Evolutionary conservation across 2,113 vertebrate species (phyloP).

Genomic region (Hemicordylus capensis): DNA sequence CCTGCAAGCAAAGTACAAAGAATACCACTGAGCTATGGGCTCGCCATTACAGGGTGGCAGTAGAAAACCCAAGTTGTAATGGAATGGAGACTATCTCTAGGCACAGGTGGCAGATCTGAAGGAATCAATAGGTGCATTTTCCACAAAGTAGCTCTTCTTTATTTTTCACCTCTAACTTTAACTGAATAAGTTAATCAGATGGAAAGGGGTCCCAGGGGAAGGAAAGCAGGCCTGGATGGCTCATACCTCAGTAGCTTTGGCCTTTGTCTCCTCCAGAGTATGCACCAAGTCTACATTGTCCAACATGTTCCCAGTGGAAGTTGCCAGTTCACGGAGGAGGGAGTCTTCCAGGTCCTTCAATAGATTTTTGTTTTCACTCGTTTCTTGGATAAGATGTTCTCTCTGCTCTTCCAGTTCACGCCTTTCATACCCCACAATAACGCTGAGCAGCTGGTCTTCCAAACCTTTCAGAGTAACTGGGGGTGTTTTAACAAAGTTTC

Average conservation of each 20-base stretch:
- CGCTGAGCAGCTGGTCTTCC: slow-evolving; percentile 95
- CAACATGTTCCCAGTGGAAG: slow-evolving; percentile 95
- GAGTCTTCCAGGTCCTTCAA: slow-evolving; percentile 93
- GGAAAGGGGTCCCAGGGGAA: not conserved
- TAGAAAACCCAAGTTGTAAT: not conserved
- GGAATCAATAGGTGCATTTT: not conserved
- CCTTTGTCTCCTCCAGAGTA: slow-evolving; percentile 92
- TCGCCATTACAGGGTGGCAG: not conserved
- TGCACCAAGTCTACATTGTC: slow-evolving; percentile 92
- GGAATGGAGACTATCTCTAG: not conserved
- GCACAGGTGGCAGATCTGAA: not conserved
- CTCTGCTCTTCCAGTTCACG: slow-evolving; percentile 92
- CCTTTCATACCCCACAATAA: slow-evolving; percentile 89
- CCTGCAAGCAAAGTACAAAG: no score
- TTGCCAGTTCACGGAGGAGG: slow-evolving; percentile 88
- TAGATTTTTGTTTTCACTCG: slow-evolving; percentile 91
- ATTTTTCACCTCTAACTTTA: not conserved
- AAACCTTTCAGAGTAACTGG: slow-evolving; percentile 92
- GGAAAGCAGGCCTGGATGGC: rapidly evolving
- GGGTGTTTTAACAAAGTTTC: not conserved
- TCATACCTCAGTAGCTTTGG: slow-evolving; percentile 88
- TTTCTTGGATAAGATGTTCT: slow-evolving; percentile 91
- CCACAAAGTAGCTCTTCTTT: not conserved
- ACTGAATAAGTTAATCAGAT: not conserved
- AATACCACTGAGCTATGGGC: no score